A percentile compares a stretch with the other conserved stretches of the same genome.
Conservation (phyloP, 2,113 vertebrate species). For the Hippocampus abdominalis region DNA sequence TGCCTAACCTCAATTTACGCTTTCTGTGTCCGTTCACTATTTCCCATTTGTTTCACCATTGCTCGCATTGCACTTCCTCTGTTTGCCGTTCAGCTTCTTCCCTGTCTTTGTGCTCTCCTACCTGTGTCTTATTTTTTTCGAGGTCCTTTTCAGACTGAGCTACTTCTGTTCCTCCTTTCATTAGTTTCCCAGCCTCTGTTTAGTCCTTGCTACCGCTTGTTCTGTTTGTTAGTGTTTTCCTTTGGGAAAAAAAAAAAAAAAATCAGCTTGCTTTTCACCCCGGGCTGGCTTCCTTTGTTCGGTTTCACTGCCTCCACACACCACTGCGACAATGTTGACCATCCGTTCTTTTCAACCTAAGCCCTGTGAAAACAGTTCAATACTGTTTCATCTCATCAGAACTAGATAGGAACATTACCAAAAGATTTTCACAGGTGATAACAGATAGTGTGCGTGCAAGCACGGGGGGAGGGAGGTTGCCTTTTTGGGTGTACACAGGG, state of each 20-base stretch:
- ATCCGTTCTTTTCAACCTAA: constrained; percentile 24
- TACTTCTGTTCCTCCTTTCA: neutral
- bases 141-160: neutral
- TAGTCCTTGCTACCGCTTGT: neutral
- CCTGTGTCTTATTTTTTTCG: neutral
- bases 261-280: neutral
- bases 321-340: constrained; percentile 4
- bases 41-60: neutral
- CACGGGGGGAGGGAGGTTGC: constrained; percentile 41
- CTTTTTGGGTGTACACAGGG: constrained; percentile 40
- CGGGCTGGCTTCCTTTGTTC: neutral
- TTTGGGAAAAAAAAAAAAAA: neutral
- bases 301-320: neutral
- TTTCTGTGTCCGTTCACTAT: neutral
- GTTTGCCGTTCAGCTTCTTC: neutral
- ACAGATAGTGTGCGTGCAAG: neutral
- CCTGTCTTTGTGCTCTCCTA: neutral
- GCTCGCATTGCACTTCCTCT: neutral
- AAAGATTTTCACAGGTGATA: constrained; percentile 33
- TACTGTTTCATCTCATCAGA: constrained; percentile 42
- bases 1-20: neutral
- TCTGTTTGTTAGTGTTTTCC: neutral
- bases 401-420: constrained; percentile 20
- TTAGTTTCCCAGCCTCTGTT: constrained; percentile 6
- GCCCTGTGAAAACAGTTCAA: constrained; percentile 39